Conservation (phyloP, 2,113 vertebrate genomes). For the Podocnemis expansa region DNA sequence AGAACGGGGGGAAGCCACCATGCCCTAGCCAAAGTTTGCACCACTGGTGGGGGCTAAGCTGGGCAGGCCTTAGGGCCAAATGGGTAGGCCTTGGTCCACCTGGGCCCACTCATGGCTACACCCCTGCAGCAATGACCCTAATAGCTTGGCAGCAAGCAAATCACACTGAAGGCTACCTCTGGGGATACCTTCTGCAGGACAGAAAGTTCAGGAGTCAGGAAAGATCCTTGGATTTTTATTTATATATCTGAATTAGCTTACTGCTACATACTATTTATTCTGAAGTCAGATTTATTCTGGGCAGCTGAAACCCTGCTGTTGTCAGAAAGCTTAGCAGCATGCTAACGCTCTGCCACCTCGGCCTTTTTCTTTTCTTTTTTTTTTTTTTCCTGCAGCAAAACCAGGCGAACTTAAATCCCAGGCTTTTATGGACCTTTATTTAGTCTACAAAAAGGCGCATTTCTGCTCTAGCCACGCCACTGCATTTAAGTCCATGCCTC, state of each 20-base stretch:
- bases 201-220: not conserved
- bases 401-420: not conserved
- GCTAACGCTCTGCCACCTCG: fast-evolving
- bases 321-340: not conserved
- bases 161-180: not conserved
- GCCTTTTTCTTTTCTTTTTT: not conserved
- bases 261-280: not conserved
- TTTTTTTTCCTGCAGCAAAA: not conserved
- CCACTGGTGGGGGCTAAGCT: no score
- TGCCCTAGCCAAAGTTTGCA: no score
- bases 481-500: not conserved
- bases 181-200: not conserved
- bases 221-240: not conserved
- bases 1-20: no score
- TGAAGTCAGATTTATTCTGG: not conserved
- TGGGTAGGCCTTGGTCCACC: no score
- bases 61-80: no score
- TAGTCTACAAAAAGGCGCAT: fast-evolving
- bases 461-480: not conserved
- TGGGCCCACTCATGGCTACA: no score
- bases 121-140: not conserved
- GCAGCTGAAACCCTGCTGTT: conserved; percentile 30
- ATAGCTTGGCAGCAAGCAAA: not conserved
- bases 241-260: not conserved
- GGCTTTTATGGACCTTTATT: not conserved